A percentile compares a stretch with the other conserved stretches of the same genome.
phyloP scores from a whole-genome alignment of 1,140 invertebrate genomes.

The Leptonema lineaticorne region DNA sequence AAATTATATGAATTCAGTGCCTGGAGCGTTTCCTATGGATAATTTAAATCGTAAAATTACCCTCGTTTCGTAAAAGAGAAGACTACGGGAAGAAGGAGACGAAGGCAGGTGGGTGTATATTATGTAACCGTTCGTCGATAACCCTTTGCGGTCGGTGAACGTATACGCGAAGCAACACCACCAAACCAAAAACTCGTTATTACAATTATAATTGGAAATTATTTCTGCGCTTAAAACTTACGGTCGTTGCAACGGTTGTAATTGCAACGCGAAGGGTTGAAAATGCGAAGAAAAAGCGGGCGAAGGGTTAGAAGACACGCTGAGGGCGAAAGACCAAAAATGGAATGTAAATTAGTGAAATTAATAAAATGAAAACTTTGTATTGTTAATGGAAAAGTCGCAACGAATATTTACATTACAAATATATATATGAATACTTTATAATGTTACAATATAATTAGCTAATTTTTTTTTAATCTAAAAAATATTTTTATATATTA shows the following conservation, averaged over 20 bases:
- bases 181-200: background rate
- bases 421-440: no score
- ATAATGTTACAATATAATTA: no score
- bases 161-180: background rate
- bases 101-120: background rate
- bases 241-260: slow-evolving; percentile 11
- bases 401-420: no score
- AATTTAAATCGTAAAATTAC: slow-evolving; percentile 24
- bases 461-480: no score
- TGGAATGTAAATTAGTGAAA: no score
- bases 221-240: slow-evolving; percentile 33
- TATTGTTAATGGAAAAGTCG: no score
- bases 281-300: background rate
- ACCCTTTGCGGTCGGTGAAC: slow-evolving; percentile 5
- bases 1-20: slow-evolving; percentile 8
- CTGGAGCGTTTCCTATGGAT: background rate
- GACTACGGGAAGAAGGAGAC: background rate
- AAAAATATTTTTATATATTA: no score
- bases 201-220: slow-evolving; percentile 27
- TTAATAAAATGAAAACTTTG: no score
- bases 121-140: slow-evolving; percentile 9
- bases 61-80: slow-evolving; percentile 2
- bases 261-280: background rate
- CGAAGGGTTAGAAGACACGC: background rate
- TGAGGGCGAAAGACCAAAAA: no score